Conservation (phyloP, 2,113 vertebrate genomes). For the Syrrhaptes paradoxus region DNA sequence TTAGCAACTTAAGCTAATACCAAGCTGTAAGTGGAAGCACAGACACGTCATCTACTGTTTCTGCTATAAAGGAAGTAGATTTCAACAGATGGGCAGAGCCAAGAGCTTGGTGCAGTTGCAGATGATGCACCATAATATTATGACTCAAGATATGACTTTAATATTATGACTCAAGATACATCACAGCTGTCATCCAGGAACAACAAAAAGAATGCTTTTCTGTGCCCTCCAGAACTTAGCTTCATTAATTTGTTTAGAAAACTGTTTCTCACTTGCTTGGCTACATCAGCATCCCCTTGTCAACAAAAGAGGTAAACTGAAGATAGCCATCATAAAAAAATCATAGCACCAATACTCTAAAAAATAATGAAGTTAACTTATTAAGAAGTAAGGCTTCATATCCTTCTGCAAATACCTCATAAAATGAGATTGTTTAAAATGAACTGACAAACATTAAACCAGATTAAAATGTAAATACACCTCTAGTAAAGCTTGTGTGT, state of each 20-base stretch:
- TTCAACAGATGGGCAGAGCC: neutral
- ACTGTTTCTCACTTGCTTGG: neutral
- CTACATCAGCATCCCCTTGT: neutral
- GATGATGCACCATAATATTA: neutral
- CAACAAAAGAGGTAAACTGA: neutral
- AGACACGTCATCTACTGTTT: neutral
- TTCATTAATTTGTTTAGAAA: neutral
- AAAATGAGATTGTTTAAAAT: neutral
- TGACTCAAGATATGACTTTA: no score
- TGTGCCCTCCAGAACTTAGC: neutral
- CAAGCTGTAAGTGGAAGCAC: neutral
- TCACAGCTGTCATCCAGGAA: neutral
- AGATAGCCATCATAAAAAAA: neutral
- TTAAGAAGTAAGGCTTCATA: neutral
- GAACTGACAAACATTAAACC: neutral
- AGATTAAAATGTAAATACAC: neutral
- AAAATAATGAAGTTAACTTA: neutral
- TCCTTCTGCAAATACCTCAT: neutral
- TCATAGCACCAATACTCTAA: neutral
- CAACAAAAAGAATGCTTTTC: neutral
- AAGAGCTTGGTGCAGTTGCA: neutral
- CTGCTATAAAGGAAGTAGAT: neutral
- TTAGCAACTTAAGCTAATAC: neutral
- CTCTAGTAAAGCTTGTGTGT: neutral
- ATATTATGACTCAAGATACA: neutral